Evolutionary conservation across 2,113 vertebrate genomes (phyloP).

Genomic region (crab-eating macaque (Macaca fascicularis)): DNA sequence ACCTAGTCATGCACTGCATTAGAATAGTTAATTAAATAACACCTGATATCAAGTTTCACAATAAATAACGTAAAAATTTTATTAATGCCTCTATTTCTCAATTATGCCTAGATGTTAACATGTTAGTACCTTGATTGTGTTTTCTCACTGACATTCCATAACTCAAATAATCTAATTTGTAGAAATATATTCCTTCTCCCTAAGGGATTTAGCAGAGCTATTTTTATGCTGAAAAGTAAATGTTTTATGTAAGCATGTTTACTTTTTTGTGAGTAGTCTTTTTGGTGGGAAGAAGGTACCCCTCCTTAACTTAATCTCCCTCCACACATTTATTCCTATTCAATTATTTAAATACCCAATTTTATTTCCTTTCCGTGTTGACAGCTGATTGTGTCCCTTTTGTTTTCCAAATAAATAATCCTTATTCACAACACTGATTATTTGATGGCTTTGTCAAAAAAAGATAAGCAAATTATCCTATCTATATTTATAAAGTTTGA

Average conservation of each 20-base stretch:
- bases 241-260: neutral
- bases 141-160: neutral
- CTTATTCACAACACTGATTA: neutral
- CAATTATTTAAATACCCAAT: neutral
- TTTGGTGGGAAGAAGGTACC: neutral
- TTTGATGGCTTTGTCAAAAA: neutral
- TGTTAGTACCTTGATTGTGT: neutral
- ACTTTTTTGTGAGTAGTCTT: neutral
- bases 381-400: neutral
- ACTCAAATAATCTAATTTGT: neutral
- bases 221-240: neutral
- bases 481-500: neutral
- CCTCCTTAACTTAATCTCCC: neutral
- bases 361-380: neutral
- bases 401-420: neutral
- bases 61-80: neutral
- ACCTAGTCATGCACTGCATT: accelerated
- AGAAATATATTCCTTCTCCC: neutral
- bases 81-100: neutral
- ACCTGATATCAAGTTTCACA: neutral
- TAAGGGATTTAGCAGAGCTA: neutral
- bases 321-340: neutral
- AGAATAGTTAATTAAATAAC: neutral
- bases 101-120: neutral
- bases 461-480: neutral